These are phyloP conservation scores for Aleiodes sp. DNA, from an alignment of 1,140 invertebrate species.

Conservation along the genomic window DNA sequence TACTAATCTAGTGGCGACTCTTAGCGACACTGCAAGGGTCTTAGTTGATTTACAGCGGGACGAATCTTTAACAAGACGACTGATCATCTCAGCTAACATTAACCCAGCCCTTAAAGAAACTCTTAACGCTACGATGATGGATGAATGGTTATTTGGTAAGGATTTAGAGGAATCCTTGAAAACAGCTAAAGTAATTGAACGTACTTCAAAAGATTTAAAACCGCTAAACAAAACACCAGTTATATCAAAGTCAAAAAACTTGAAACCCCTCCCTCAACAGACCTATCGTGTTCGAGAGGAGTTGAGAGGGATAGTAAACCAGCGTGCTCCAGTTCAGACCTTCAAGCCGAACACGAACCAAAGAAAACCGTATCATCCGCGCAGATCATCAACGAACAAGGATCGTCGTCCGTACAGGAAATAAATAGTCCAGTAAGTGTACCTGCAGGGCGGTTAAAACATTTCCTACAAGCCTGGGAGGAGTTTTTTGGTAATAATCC, in stretches of 20 bases:
- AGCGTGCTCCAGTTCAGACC: background rate
- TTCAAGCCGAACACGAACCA: background rate
- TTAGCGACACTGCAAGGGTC: constrained; percentile 23
- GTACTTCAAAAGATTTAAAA: constrained; percentile 29
- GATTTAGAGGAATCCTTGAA: constrained; percentile 33
- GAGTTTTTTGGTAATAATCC: background rate
- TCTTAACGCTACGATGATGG: constrained; percentile 23
- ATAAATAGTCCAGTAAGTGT: constrained; percentile 14
- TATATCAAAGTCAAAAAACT: constrained; percentile 30
- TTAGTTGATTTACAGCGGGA: constrained; percentile 31
- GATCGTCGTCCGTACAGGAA: constrained; percentile 5
- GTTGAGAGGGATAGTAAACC: constrained; percentile 21
- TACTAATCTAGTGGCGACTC: background rate
- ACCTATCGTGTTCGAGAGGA: background rate
- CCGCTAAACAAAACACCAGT: background rate
- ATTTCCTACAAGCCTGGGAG: background rate
- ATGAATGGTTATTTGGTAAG: constrained; percentile 37
- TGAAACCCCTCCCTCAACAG: constrained; percentile 26
- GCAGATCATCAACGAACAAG: constrained; percentile 21
- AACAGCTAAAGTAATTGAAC: constrained; percentile 29
- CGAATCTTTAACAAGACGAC: constrained; percentile 31
- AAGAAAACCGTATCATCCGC: background rate
- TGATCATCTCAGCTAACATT: constrained; percentile 26
- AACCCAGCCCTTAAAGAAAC: constrained; percentile 30
- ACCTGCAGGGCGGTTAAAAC: background rate